These are phyloP conservation scores for Pollenia labialis DNA, from an alignment of 2,888 invertebrate genomes.

Conservation along the genomic window DNA sequence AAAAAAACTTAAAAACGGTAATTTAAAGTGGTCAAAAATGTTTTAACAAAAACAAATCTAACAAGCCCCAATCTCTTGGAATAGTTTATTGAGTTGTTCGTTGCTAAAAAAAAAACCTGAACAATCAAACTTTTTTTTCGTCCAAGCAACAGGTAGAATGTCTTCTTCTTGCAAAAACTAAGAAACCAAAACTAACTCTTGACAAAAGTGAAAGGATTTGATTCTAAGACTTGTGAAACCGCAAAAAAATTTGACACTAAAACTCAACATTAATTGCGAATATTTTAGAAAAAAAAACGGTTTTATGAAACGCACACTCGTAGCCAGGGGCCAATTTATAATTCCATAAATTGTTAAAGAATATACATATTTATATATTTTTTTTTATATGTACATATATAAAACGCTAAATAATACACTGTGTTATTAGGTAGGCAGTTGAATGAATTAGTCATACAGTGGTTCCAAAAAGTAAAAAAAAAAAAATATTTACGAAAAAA, in stretches of 20 bases:
- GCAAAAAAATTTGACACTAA: conserved; percentile 48
- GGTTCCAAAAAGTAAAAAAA: too few species aligned
- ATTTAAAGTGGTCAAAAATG: background rate
- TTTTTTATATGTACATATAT: too few species aligned
- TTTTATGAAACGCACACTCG: conserved; percentile 16
- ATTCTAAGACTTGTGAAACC: conserved; percentile 36
- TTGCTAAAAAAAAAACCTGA: conserved; percentile 5
- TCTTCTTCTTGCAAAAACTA: conserved; percentile 27
- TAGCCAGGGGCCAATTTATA: conserved; percentile 11
- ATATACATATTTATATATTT: too few species aligned
- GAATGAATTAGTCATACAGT: too few species aligned
- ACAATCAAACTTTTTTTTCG: background rate
- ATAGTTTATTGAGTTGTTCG: conserved; percentile 19
- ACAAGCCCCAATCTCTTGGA: background rate
- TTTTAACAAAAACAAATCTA: background rate
- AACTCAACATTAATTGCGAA: conserved; percentile 52
- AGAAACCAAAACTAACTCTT: conserved; percentile 1
- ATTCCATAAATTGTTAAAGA: conserved; percentile 17
- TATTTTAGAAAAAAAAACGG: conserved; percentile 15
- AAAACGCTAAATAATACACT: too few species aligned
- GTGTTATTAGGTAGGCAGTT: too few species aligned
- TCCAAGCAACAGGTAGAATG: conserved; percentile 19
- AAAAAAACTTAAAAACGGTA: background rate
- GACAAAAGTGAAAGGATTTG: conserved; percentile 69
- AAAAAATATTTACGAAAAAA: too few species aligned